Evolutionary conservation across 2,113 vertebrate genomes (phyloP).

Genomic region (Alosa alosa): DNA sequence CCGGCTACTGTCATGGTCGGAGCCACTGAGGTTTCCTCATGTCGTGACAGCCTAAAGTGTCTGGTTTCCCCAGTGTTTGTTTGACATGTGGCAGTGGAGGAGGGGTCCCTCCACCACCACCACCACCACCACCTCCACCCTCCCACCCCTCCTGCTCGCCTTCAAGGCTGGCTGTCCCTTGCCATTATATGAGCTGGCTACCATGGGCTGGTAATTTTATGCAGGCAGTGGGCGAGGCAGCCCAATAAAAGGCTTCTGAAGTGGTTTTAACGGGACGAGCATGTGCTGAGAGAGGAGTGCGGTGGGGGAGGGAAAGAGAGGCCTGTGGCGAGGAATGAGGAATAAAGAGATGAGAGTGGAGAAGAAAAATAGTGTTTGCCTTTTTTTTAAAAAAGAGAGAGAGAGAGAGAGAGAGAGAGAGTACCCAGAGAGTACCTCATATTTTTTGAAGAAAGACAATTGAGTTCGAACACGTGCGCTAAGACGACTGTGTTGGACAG

Average conservation of each 20-base stretch:
- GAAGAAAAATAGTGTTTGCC: not conserved
- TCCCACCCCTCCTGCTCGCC: not conserved
- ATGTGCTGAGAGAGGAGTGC: not conserved
- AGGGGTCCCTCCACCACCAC: not conserved
- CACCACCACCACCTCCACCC: not conserved
- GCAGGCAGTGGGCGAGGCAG: constrained; percentile 34
- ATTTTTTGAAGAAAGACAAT: not conserved
- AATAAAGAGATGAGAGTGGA: not conserved
- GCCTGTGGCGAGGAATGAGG: not conserved
- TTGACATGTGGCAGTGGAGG: constrained; percentile 16
- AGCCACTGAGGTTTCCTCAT: not conserved
- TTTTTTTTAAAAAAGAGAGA: not conserved
- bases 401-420: not conserved
- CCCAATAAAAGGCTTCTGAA: constrained; percentile 32
- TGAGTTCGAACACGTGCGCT: not conserved
- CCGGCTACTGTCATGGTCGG: not conserved
- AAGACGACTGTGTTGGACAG: not conserved
- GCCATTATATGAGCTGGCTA: constrained; percentile 5
- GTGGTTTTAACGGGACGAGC: constrained; percentile 30
- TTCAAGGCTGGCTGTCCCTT: constrained; percentile 14
- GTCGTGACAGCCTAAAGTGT: constrained; percentile 17
- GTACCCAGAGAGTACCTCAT: not conserved
- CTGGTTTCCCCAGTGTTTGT: constrained; percentile 16
- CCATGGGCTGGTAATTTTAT: constrained; percentile 24
- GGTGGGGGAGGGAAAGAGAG: not conserved